A percentile compares a stretch with the other conserved stretches of the same genome.
Evolutionary conservation across 2,888 invertebrate species (phyloP).

Genomic region (Caradrina clavipalpis): DNA sequence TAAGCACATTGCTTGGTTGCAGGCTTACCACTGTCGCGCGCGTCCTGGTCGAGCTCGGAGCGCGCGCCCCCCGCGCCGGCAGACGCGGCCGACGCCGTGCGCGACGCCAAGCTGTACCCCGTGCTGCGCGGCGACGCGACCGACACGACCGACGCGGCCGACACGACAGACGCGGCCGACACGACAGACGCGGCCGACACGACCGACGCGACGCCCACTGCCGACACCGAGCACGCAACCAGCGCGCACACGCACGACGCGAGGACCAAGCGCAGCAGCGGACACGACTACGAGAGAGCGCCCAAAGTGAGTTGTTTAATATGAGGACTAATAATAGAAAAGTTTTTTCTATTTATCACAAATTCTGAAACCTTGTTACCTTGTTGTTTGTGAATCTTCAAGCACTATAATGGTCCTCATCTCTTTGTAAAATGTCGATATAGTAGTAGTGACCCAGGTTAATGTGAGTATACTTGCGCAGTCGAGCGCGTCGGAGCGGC

Average conservation of each 20-base stretch:
- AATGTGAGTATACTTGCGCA: neutral
- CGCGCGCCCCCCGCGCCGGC: conserved; percentile 55
- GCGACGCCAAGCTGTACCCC: conserved; percentile 47
- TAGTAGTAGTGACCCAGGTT: too few species aligned
- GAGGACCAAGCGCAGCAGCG: conserved; percentile 80
- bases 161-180: conserved; percentile 71
- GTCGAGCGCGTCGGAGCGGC: conserved; percentile 64
- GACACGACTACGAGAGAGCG: conserved; percentile 77
- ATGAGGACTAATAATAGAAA: neutral
- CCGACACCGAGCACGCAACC: conserved; percentile 69
- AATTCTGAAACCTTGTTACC: too few species aligned
- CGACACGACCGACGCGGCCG: conserved; percentile 46
- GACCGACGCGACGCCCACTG: conserved; percentile 43
- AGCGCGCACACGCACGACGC: conserved; percentile 70
- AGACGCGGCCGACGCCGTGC: conserved; percentile 40
- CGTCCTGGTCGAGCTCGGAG: conserved; percentile 53
- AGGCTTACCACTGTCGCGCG: conserved; percentile 46
- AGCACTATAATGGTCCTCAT: too few species aligned
- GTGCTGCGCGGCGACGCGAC: conserved; percentile 67
- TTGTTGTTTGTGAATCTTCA: too few species aligned
- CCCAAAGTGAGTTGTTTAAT: conserved; percentile 73
- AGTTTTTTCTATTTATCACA: too few species aligned
- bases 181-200: conserved; percentile 73
- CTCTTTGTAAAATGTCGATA: too few species aligned
- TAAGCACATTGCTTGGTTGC: neutral